These are phyloP conservation scores for Sinohyriopsis cumingii DNA, from an alignment of 2,888 invertebrate species.

Conservation along the genomic window DNA sequence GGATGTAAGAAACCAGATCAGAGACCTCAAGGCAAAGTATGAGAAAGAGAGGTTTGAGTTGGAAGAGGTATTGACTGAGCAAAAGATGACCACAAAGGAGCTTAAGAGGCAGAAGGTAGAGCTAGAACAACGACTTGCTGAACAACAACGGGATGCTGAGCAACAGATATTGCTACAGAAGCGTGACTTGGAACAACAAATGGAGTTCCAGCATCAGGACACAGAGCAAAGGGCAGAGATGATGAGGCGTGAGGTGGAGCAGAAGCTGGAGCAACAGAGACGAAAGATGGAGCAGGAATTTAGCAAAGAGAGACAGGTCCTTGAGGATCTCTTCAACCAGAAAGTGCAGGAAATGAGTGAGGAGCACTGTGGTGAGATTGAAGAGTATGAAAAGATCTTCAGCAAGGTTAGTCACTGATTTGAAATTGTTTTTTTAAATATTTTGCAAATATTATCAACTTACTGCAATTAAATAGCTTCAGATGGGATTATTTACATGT, in stretches of 20 bases:
- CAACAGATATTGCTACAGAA: slow-evolving; percentile 1
- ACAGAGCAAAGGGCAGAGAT: slow-evolving; percentile 28
- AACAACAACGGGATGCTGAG: slow-evolving; percentile 36
- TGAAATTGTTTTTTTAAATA: not conserved
- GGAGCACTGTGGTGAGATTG: slow-evolving; percentile 25
- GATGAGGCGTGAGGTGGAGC: slow-evolving; percentile 35
- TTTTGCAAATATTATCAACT: not conserved
- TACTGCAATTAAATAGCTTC: no score
- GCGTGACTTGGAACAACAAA: slow-evolving; percentile 16
- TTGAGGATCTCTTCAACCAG: slow-evolving; percentile 10
- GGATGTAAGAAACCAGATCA: slow-evolving; percentile 30
- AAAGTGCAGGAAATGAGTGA: slow-evolving; percentile 37
- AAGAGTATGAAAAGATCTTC: slow-evolving; percentile 23
- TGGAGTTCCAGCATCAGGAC: slow-evolving; percentile 8
- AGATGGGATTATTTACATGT: not conserved
- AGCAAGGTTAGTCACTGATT: slow-evolving; percentile 11
- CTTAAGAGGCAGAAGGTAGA: slow-evolving; percentile 36
- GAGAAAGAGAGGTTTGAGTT: slow-evolving; percentile 38
- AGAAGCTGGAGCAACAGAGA: slow-evolving; percentile 33
- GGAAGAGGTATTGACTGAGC: slow-evolving; percentile 27
- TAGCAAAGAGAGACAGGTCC: slow-evolving; percentile 33
- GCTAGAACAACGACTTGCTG: slow-evolving; percentile 27
- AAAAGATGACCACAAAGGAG: slow-evolving; percentile 28
- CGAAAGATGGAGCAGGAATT: slow-evolving; percentile 34
- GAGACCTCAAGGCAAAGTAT: slow-evolving; percentile 28